These are phyloP conservation scores for Mus spicilegus DNA, from an alignment of 2,113 vertebrate genomes.

Conservation along the genomic window DNA sequence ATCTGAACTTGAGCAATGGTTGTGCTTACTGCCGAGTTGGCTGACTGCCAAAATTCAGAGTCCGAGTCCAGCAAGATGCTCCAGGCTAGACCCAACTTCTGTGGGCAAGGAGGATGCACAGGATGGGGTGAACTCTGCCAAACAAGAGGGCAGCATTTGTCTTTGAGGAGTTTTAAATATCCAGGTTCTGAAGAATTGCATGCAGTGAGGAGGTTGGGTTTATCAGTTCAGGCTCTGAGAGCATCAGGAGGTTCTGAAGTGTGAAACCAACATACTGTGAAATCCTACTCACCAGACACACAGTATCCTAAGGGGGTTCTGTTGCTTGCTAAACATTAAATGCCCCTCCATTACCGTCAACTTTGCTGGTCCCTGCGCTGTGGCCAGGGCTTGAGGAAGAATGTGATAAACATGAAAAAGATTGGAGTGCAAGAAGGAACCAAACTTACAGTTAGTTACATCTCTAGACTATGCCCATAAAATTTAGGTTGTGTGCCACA, in stretches of 20 bases:
- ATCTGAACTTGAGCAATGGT: background rate
- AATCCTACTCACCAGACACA: background rate
- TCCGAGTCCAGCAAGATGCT: background rate
- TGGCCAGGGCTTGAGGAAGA: background rate
- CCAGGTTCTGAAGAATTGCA: background rate
- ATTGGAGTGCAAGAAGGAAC: background rate
- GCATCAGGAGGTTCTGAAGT: background rate
- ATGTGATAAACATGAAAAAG: background rate
- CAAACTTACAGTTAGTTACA: background rate
- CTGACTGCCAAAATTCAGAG: background rate
- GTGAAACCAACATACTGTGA: background rate
- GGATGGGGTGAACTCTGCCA: background rate
- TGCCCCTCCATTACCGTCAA: background rate
- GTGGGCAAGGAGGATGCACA: background rate
- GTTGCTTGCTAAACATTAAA: background rate
- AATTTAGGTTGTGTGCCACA: background rate
- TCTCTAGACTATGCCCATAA: background rate
- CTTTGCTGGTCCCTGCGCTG: background rate
- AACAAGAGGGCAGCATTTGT: background rate
- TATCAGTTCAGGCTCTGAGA: background rate
- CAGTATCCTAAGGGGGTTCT: background rate
- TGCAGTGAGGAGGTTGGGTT: background rate
- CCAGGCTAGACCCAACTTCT: background rate
- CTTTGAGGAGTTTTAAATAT: constrained; percentile 22
- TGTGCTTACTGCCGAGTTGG: background rate